A percentile compares a stretch with the other conserved stretches of the same genome.
phyloP scores from a whole-genome alignment of 2,888 invertebrate genomes.

The Dynastes tityus region DNA sequence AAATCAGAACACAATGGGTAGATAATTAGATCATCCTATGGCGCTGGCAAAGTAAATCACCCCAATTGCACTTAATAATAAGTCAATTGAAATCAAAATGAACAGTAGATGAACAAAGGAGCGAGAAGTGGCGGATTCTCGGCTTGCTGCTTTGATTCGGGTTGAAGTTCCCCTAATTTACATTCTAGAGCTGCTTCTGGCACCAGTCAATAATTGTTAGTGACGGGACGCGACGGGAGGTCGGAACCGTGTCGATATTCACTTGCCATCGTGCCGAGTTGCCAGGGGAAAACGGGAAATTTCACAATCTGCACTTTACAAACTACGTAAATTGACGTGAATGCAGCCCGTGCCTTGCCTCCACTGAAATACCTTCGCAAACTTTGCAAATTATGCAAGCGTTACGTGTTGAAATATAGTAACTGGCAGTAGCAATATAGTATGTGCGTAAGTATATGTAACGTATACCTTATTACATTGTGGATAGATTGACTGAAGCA shows the following conservation, averaged over 20 bases:
- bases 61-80: constrained; percentile 60
- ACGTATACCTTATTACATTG: too few species aligned
- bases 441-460: too few species aligned
- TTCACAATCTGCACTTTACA: constrained; percentile 40
- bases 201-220: constrained; percentile 65
- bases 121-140: constrained; percentile 61
- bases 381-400: constrained; percentile 7
- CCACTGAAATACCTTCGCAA: neutral
- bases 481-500: too few species aligned
- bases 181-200: constrained; percentile 63
- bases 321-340: constrained; percentile 23
- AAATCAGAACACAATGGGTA: constrained; percentile 52
- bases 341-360: constrained; percentile 3
- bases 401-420: neutral
- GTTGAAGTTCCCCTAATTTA: constrained; percentile 65
- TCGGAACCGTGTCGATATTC: constrained; percentile 52
- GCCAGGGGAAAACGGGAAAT: constrained; percentile 44
- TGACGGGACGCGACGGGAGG: constrained; percentile 58
- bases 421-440: too few species aligned
- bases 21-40: constrained; percentile 52
- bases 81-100: constrained; percentile 64
- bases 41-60: constrained; percentile 56
- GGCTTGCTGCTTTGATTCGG: constrained; percentile 65
- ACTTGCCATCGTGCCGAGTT: constrained; percentile 39
- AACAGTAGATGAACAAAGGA: constrained; percentile 59